Conservation (phyloP, 1,140 invertebrate species). For the Drosophila melanica region DNA sequence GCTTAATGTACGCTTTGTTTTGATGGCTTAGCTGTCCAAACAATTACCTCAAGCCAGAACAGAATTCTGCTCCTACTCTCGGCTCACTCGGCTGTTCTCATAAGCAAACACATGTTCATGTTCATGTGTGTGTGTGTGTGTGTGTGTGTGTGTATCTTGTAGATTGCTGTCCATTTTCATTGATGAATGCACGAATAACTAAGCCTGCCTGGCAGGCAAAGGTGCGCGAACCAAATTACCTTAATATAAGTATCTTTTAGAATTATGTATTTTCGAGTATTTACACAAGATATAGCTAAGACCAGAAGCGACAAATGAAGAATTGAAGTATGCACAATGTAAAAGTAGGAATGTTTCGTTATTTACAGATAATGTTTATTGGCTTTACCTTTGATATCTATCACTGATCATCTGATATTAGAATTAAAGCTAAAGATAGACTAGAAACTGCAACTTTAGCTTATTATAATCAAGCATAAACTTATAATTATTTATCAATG, state of each 20-base stretch:
- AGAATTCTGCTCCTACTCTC: conserved; percentile 3
- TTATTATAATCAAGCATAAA: too few species aligned
- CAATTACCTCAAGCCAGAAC: conserved; percentile 37
- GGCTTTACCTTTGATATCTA: too few species aligned
- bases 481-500: too few species aligned
- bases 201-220: conserved; percentile 47
- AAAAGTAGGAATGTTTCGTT: background rate
- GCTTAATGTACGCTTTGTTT: conserved; percentile 58
- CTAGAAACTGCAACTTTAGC: too few species aligned
- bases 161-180: conserved; percentile 39
- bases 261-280: conserved; percentile 11
- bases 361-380: background rate
- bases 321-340: background rate
- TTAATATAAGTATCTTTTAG: conserved; percentile 29
- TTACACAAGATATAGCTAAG: background rate
- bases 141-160: conserved; percentile 3
- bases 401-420: too few species aligned
- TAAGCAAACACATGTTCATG: conserved; percentile 20
- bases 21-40: conserved; percentile 68
- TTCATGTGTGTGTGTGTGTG: too few species aligned
- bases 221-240: conserved; percentile 16
- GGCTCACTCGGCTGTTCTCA: conserved; percentile 25
- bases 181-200: conserved; percentile 47
- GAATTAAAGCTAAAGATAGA: too few species aligned
- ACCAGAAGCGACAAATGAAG: background rate